phyloP scores from a whole-genome alignment of 1,140 invertebrate genomes.

The Asobara japonica region DNA sequence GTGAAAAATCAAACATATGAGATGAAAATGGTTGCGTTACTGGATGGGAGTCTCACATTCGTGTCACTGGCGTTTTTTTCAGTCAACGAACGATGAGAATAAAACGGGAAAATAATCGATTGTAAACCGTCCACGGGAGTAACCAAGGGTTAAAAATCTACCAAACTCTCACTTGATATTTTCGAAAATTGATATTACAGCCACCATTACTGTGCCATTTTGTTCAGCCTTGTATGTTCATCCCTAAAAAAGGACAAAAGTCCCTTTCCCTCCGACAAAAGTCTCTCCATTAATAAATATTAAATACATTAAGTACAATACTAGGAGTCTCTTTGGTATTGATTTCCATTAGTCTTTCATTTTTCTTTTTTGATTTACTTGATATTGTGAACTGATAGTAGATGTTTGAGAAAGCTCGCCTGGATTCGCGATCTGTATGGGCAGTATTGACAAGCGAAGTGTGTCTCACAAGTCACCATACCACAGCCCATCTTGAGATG shows the following conservation, averaged over 20 bases:
- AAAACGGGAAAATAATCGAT: too few species aligned
- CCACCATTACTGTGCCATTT: background rate
- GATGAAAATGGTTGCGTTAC: too few species aligned
- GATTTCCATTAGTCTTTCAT: background rate
- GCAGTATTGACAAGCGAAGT: constrained; percentile 69
- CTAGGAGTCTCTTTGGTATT: background rate
- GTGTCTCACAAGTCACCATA: constrained; percentile 64
- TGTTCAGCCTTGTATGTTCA: background rate
- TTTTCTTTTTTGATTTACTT: constrained; percentile 48
- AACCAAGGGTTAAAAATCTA: background rate
- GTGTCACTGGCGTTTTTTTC: too few species aligned
- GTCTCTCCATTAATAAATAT: background rate
- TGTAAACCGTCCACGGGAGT: too few species aligned
- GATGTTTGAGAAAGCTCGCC: constrained; percentile 64
- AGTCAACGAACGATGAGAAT: too few species aligned
- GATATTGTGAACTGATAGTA: constrained; percentile 65
- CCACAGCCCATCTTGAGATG: constrained; percentile 64
- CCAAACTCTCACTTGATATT: background rate
- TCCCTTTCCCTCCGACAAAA: too few species aligned
- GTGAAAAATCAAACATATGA: too few species aligned
- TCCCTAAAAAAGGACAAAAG: background rate
- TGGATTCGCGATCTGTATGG: constrained; percentile 66
- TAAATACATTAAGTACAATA: background rate
- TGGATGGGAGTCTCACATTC: too few species aligned
- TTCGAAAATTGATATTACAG: background rate